These are phyloP conservation scores for Eilema griseolum DNA, from an alignment of 2,888 invertebrate species.

Conservation along the genomic window DNA sequence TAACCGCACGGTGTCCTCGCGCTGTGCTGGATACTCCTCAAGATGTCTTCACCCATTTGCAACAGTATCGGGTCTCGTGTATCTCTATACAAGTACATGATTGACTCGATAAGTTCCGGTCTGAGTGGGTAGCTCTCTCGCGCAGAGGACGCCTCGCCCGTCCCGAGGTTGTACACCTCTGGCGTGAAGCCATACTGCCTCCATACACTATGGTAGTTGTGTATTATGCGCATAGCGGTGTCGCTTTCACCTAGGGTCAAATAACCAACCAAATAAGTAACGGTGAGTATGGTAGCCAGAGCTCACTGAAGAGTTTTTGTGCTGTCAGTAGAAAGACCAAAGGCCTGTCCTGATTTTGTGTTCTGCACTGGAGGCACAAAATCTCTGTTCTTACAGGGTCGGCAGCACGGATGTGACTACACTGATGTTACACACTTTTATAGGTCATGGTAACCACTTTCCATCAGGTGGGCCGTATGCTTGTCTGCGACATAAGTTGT, in stretches of 20 bases:
- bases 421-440: no score
- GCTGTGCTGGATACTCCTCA: slow-evolving; percentile 97
- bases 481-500: no score
- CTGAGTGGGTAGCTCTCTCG: slow-evolving; percentile 97
- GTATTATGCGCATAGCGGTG: slow-evolving; percentile 96
- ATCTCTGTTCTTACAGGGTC: no score
- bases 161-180: slow-evolving; percentile 98
- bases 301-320: no score
- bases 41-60: slow-evolving; percentile 97
- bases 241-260: slow-evolving; percentile 91
- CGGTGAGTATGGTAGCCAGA: no score
- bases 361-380: no score
- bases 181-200: slow-evolving; percentile 99
- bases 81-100: slow-evolving; percentile 98
- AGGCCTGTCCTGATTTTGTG: no score
- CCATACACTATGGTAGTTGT: slow-evolving; percentile 99
- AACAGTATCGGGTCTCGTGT: slow-evolving; percentile 97
- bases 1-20: slow-evolving; percentile 98
- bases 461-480: no score
- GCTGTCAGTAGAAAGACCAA: no score
- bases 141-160: slow-evolving; percentile 93
- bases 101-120: slow-evolving; percentile 98
- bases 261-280: background rate
- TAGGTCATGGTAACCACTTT: no score
- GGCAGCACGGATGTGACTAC: no score